Evolutionary conservation across 1,140 invertebrate genomes (phyloP).

Genomic region (Ceratoteleas bidentatus): DNA sequence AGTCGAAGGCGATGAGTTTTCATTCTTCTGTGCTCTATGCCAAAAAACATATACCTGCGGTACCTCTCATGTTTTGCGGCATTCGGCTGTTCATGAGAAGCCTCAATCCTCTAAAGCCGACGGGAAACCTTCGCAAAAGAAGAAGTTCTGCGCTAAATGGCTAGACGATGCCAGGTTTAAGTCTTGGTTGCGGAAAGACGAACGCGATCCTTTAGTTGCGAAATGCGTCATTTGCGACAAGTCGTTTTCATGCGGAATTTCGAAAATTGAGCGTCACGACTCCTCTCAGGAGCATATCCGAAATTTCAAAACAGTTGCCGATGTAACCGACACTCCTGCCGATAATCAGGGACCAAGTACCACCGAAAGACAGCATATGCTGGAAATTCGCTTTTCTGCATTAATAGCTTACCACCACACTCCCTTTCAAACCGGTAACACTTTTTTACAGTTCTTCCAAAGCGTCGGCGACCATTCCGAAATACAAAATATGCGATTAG

Average conservation of each 20-base stretch:
- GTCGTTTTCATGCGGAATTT: not conserved
- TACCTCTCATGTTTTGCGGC: no score
- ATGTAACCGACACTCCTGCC: no score
- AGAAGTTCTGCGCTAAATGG: not conserved
- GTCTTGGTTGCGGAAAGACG: not conserved
- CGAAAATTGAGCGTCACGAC: no score
- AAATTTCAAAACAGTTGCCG: no score
- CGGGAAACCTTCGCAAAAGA: constrained; percentile 16
- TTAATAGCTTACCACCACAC: not conserved
- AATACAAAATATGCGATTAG: constrained; percentile 16
- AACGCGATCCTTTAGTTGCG: not conserved
- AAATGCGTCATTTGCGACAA: not conserved
- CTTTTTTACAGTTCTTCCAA: not conserved
- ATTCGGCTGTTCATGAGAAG: no score
- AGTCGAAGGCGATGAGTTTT: no score
- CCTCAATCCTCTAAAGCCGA: no score
- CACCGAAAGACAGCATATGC: no score
- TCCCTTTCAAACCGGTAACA: not conserved
- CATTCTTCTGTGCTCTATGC: no score
- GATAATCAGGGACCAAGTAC: not conserved
- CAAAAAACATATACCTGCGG: no score
- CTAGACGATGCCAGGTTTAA: not conserved
- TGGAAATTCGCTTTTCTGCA: not conserved
- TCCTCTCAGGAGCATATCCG: no score
- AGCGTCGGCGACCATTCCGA: not conserved